Evolutionary conservation across 2,113 vertebrate species (phyloP).

Genomic region (Beaufortia kweichowensis): DNA sequence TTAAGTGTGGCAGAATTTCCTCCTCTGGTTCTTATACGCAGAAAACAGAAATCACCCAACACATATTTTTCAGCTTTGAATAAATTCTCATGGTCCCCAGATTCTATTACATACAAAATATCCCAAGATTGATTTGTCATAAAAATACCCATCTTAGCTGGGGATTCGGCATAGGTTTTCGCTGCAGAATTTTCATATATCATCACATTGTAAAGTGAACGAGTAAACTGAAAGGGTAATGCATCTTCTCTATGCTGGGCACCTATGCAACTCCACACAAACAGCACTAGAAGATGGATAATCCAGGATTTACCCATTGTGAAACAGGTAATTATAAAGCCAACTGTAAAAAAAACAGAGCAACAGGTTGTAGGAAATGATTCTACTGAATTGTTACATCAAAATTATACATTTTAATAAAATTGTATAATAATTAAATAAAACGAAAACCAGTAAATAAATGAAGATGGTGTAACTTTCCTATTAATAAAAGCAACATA

Average conservation of each 20-base stretch:
- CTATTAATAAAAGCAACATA: no score
- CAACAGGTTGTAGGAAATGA: not conserved
- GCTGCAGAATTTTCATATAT: constrained; percentile 85
- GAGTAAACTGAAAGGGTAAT: constrained; percentile 76
- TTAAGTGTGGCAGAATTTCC: constrained; percentile 84
- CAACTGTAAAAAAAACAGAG: constrained; percentile 65
- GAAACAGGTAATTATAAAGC: constrained; percentile 54
- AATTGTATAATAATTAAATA: not conserved
- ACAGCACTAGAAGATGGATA: constrained; percentile 72
- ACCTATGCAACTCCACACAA: constrained; percentile 71
- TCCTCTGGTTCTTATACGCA: constrained; percentile 86
- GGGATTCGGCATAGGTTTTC: constrained; percentile 81
- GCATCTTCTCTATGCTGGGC: constrained; percentile 62
- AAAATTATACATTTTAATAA: no score
- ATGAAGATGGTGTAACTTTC: not conserved
- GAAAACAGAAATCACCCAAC: constrained; percentile 84
- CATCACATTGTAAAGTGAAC: constrained; percentile 77
- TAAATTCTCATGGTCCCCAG: constrained; percentile 81
- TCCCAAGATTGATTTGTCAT: constrained; percentile 75
- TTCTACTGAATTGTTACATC: not conserved
- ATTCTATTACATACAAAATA: constrained; percentile 81
- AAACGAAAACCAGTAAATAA: not conserved
- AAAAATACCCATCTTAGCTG: constrained; percentile 82
- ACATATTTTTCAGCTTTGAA: constrained; percentile 85
- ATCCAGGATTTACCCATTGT: constrained; percentile 75